Percentiles rank a stretch among this genome's conserved stretches.
These are phyloP conservation scores for Mormoops blainvillei DNA, from an alignment of 2,113 vertebrate genomes.

Conservation along the genomic window DNA sequence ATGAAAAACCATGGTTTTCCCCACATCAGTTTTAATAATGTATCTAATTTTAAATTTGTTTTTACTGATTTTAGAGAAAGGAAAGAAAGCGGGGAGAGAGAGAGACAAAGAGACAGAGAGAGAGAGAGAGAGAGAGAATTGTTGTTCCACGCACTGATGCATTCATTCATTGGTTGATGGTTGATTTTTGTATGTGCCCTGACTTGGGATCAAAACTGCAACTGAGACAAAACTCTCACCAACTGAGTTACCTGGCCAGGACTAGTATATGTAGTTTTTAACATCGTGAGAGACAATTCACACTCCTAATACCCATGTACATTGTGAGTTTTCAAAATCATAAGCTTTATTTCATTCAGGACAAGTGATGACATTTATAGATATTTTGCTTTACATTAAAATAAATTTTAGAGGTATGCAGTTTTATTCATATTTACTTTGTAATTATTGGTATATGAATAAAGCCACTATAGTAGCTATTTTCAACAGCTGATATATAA, in stretches of 20 bases:
- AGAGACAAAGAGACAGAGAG: no score
- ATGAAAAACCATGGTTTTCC: constrained; percentile 41
- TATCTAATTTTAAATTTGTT: constrained; percentile 43
- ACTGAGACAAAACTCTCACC: no score
- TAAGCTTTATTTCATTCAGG: constrained; percentile 17
- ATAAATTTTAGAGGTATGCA: not conserved
- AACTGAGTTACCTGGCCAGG: not conserved
- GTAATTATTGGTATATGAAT: constrained; percentile 18
- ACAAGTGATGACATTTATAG: not conserved
- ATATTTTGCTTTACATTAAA: not conserved
- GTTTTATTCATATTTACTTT: constrained; percentile 58
- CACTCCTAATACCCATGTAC: not conserved
- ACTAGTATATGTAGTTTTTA: constrained; percentile 44
- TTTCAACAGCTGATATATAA: not conserved
- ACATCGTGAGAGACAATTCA: constrained; percentile 1
- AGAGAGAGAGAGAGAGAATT: no score
- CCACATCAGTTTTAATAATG: constrained; percentile 42
- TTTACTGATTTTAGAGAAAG: no score
- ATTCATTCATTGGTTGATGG: no score
- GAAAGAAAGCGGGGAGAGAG: no score
- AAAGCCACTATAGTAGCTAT: not conserved
- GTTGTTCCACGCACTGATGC: no score
- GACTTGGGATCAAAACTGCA: no score
- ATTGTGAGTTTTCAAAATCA: constrained; percentile 54
- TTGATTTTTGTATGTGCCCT: no score